Conservation (phyloP, 2,797 vertebrate species). For the Gymnocypris eckloni region DNA sequence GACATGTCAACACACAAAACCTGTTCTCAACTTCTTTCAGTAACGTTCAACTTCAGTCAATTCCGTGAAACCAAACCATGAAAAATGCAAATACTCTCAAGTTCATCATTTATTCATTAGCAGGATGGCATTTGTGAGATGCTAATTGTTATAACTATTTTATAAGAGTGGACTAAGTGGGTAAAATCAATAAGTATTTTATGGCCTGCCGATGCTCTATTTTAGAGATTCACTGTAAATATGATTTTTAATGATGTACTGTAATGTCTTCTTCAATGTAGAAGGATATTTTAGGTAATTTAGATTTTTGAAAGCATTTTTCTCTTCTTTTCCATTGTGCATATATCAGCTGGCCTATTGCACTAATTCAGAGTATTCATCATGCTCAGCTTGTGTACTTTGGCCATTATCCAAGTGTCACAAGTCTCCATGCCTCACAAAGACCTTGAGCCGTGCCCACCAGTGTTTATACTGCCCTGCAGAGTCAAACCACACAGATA, state of each 20-base stretch:
- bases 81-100: conserved; percentile 70
- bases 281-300: not conserved
- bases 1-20: not conserved
- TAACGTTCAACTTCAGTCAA: not conserved
- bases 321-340: not conserved
- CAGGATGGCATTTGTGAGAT: conserved; percentile 7
- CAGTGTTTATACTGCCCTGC: conserved; percentile 58
- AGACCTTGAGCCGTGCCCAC: conserved; percentile 14
- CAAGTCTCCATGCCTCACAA: not conserved
- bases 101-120: conserved; percentile 51
- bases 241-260: not conserved
- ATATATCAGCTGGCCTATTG: not conserved
- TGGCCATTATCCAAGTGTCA: conserved; percentile 2
- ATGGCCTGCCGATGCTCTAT: conserved; percentile 9
- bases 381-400: not conserved
- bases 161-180: conserved; percentile 29
- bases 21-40: not conserved
- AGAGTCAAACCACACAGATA: not conserved
- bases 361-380: conserved; percentile 9
- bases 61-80: not conserved
- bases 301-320: not conserved
- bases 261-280: not conserved
- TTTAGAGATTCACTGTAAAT: not conserved
- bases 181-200: conserved; percentile 29
- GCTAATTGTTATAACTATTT: not conserved